Base-by-base conservation (phyloP, 1,140 invertebrate species). In the Ceratosolen solmsi region DNA sequence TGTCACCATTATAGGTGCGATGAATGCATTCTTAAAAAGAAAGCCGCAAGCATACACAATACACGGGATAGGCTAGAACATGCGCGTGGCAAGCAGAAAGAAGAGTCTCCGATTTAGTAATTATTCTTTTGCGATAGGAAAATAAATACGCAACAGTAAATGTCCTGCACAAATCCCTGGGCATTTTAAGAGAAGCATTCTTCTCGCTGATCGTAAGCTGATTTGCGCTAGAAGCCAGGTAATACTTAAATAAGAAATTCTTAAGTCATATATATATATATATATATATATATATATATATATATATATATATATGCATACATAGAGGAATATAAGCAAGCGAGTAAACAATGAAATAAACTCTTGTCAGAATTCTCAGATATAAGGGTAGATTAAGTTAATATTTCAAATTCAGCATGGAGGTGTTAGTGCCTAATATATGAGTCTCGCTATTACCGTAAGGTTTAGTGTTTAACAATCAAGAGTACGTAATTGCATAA, bases 91-190 rank as follows among this genome's bases (percentile, higher is more conserved):
- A 79, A 65, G 46, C 72, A n/a, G n/a, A n/a, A 74, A 33, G 46
- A 71, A 58, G 41, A 71, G 76, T 63, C 76, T 80, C 33, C 3
- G 82, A 86, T 84, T 82, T 83, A 75, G 80, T 83, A 86, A 86
- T 85, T 85, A 84, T 81, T 70, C 60, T 79, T 85, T 83, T 83
- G 63, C 84, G 83, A 85, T 74, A 81, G 65, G 71, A 46, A 79
- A 82, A 78, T 76, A 70, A 84, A 82, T 25, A 38, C 20, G 70
- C 60, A 80, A 84, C 80, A 22, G 20, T n/a, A 81, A 84, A 81
- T 80, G 27, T 54, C 13, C 56, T 25, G 9, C 20, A 22, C 17
- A 30, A 13, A 46, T 70, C 22, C 20, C 9, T 1, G 0, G 0
- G 65, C 36, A 71, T 65, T 68, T 68, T 36, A 22, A 65, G 8